Base-by-base conservation (phyloP, 2,888 invertebrate genomes). In the Volucella inflata region DNA sequence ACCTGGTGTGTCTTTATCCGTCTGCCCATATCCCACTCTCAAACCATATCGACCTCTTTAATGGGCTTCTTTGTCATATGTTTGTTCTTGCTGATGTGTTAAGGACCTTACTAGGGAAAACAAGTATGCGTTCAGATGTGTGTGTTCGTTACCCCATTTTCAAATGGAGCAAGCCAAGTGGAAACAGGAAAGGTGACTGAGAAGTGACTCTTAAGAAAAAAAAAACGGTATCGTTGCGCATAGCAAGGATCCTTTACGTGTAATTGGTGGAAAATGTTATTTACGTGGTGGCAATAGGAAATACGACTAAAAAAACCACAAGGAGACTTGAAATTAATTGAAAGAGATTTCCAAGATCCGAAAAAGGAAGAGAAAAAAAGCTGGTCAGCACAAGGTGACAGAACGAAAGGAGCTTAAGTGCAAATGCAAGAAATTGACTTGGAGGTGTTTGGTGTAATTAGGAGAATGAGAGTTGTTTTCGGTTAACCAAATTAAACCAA, bases 181-280 rank as follows among this genome's bases (percentile, higher is more conserved):
- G 17, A 55, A 57, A n/a, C 11, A 50, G 68, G 2, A 67, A 67
- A 75, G 75, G 65, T 75, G 65, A 65, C 57, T 65, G 40, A 64
- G 38, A 42, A 76, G 51, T 76, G 51, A 42, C 51, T 51, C 59
- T 51, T 67, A 48, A 42, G 40, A 50, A 50, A 55, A 17, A 12
- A 46, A 36, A 46, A 38, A 11, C 12, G 50, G 30, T 71, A 82
- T 65, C 60, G 46, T 59, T 77, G 70, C 60, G 21, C 51, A 64
- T 0, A 72, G 68, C 53, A 62, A 44, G 72, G 65, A 83, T 64
- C 67, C 72, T 78, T 72, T 44, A 65, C 64, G 21, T 68, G 74
- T 70, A 30, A 62, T 60, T 67, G 67, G 50, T 44, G 46, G 57
- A 74, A 65, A 74, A 74, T 62, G 57, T 11, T 59, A 59, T 71